Percentiles rank a stretch among this genome's conserved stretches.
Evolutionary conservation across 2,113 vertebrate genomes (phyloP).

Genomic region (Cinclus mexicanus): DNA sequence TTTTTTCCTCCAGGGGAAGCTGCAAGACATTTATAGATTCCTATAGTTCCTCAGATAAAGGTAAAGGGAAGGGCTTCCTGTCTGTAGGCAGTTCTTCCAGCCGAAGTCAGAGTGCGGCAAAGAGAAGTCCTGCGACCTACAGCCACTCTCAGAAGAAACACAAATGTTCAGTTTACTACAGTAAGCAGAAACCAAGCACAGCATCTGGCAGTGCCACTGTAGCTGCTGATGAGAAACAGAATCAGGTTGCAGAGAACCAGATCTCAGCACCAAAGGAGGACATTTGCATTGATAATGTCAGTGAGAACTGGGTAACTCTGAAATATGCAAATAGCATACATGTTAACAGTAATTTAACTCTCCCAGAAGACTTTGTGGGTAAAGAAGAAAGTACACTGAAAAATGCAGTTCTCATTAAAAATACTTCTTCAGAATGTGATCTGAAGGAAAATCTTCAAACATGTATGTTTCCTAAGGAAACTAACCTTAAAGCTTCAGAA

Average conservation of each 20-base stretch:
- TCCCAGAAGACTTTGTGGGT: slow-evolving; percentile 70
- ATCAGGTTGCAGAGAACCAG: slow-evolving; percentile 24
- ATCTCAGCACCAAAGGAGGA: slow-evolving; percentile 67
- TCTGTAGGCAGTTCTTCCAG: slow-evolving; percentile 76
- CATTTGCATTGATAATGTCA: slow-evolving; percentile 47
- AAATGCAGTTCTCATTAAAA: slow-evolving; percentile 65
- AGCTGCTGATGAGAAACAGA: slow-evolving; percentile 71
- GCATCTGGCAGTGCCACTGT: slow-evolving; percentile 16
- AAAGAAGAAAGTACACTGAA: slow-evolving; percentile 78
- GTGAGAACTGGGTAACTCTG: slow-evolving; percentile 75
- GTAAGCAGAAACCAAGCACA: slow-evolving; percentile 82
- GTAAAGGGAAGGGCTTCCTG: slow-evolving; percentile 91
- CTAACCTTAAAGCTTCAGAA: slow-evolving; percentile 80
- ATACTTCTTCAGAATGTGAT: slow-evolving; percentile 70
- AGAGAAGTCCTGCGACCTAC: slow-evolving; percentile 80
- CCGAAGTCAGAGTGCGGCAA: slow-evolving; percentile 82
- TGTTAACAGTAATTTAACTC: slow-evolving; percentile 69
- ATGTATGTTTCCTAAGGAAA: slow-evolving; percentile 99
- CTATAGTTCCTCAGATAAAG: slow-evolving; percentile 88
- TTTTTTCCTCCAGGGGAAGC: slow-evolving; percentile 80
- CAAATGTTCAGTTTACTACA: slow-evolving; percentile 91
- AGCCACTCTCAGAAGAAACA: slow-evolving; percentile 91
- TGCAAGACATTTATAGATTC: slow-evolving; percentile 92
- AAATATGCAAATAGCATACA: slow-evolving; percentile 68
- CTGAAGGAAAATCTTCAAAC: slow-evolving; percentile 75